Evolutionary conservation across 2,888 invertebrate species (phyloP).

Genomic region (Limnephilus rhombicus): DNA sequence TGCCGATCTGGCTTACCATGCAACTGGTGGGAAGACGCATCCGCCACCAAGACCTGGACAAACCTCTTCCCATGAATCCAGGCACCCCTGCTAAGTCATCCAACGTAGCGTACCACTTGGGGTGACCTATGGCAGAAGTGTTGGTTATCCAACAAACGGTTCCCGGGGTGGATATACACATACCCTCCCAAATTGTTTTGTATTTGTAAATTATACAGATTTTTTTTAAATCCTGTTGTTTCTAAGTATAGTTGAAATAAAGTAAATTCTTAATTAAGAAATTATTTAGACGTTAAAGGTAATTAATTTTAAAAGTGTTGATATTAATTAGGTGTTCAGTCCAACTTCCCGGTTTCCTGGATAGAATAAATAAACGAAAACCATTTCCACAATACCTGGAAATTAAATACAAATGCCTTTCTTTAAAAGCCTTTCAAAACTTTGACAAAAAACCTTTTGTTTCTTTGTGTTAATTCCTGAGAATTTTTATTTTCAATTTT

Average conservation of each 20-base stretch:
- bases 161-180: no score
- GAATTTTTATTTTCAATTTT: not conserved
- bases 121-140: no score
- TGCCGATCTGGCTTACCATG: no score
- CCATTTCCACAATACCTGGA: not conserved
- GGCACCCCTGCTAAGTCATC: no score
- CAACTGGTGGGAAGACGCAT: no score
- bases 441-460: not conserved
- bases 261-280: not conserved
- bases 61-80: no score
- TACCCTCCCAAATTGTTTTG: no score
- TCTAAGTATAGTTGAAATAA: not conserved
- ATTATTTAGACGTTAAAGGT: not conserved
- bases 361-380: not conserved
- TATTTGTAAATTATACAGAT: no score
- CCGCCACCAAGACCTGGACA: no score
- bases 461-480: not conserved
- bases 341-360: not conserved
- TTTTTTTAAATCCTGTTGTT: no score
- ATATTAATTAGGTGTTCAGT: not conserved
- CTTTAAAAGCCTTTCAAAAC: not conserved
- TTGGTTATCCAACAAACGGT: no score
- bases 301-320: not conserved
- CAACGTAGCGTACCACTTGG: no score
- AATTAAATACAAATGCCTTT: not conserved